Conservation (phyloP, 2,797 vertebrate genomes). For the Varecia variegata region DNA sequence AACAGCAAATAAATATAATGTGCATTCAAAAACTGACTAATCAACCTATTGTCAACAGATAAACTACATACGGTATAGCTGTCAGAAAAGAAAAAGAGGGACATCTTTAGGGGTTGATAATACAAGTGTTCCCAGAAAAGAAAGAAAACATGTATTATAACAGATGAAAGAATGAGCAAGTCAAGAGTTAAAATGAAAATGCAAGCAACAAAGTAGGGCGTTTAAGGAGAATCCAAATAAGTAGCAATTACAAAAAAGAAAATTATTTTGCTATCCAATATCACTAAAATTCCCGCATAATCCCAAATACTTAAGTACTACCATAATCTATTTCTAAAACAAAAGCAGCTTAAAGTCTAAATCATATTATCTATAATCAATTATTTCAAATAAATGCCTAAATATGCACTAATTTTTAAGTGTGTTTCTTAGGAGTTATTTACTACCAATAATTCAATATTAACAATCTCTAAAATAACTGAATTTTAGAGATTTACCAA, state of each 20-base stretch:
- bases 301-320: constrained; percentile 32
- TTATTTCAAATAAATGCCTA: constrained; percentile 40
- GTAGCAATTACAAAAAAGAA: constrained; percentile 3
- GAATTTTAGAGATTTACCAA: neutral
- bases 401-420: neutral
- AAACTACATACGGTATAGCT: neutral
- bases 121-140: neutral
- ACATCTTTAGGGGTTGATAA: neutral
- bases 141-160: neutral
- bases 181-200: constrained; percentile 25
- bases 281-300: constrained; percentile 37
- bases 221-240: constrained; percentile 19
- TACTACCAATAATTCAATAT: constrained; percentile 7
- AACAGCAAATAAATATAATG: neutral
- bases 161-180: neutral
- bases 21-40: constrained; percentile 7
- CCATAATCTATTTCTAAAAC: constrained; percentile 17
- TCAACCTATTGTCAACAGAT: neutral
- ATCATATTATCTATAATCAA: constrained; percentile 5
- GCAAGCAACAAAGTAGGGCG: neutral
- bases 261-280: constrained; percentile 28
- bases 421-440: constrained; percentile 1
- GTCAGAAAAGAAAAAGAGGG: neutral
- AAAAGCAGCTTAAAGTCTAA: constrained; percentile 45
- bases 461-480: neutral